phyloP scores from a whole-genome alignment of 2,113 vertebrate species.

The Cygnus buccinator region DNA sequence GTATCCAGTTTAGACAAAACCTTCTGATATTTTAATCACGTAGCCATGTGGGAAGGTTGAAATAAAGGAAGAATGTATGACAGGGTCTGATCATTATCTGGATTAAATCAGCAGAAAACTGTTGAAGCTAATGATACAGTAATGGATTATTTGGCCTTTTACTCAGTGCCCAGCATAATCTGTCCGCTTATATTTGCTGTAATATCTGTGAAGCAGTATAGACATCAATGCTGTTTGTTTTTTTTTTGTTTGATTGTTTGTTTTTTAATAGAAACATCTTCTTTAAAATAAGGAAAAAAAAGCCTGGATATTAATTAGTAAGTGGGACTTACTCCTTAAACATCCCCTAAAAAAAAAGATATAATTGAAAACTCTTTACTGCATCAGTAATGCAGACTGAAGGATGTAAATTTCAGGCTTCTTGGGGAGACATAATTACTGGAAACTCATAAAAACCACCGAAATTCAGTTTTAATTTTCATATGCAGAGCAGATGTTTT shows the following conservation, averaged over 20 bases:
- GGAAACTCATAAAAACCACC: constrained; percentile 75
- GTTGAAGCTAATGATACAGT: constrained; percentile 51
- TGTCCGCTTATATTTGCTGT: background rate
- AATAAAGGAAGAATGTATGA: constrained; percentile 37
- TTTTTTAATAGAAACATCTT: background rate
- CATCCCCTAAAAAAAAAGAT: constrained; percentile 27
- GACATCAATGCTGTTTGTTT: background rate
- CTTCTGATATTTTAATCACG: constrained; percentile 43
- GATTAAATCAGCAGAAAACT: constrained; percentile 49
- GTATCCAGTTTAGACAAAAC: constrained; percentile 50
- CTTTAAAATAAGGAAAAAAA: background rate
- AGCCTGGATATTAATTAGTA: constrained; percentile 10
- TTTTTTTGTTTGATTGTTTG: too few species aligned
- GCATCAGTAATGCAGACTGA: constrained; percentile 39
- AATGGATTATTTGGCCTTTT: constrained; percentile 8
- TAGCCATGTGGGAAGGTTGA: constrained; percentile 32
- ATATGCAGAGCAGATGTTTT: constrained; percentile 80
- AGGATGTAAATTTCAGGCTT: constrained; percentile 65
- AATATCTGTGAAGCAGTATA: background rate
- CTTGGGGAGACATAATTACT: constrained; percentile 69
- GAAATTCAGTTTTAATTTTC: constrained; percentile 78
- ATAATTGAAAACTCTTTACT: constrained; percentile 35
- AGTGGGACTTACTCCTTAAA: constrained; percentile 2
- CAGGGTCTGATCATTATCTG: constrained; percentile 46
- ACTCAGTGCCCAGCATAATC: background rate